Evolutionary conservation across 2,113 vertebrate genomes (phyloP), one percentile per base, ranked within the genome.

Genomic region (Mola mola): DNA sequence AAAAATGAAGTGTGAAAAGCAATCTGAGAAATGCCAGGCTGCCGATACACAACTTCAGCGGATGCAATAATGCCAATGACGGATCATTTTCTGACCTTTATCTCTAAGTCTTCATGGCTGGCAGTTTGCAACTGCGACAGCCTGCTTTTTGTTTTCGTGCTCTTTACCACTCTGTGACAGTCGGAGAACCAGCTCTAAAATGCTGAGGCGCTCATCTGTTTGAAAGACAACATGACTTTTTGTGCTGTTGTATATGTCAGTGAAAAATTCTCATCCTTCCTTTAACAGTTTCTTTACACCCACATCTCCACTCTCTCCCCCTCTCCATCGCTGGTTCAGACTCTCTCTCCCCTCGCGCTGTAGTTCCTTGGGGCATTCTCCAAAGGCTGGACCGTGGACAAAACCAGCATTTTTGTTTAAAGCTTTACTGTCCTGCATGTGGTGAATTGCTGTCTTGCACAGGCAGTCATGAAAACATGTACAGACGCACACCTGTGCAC

Each of bases 361-460:
- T 65, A 22, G 52, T 78, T 70, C 61, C 46, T 42, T 71, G 79
- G 94, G 93, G 78, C 86, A 75, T 64, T 92, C 92, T 31, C 72
- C 22, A 3, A 77, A 67, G 91, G 86, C 70, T 88, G 89, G 87
- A 82, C 90, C 37, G 81, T 92, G 8, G 87, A 93, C 75, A 89
- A 91, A 82, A 90, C 85, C 38, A 87, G 84, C 24, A 87, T 93
- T 79, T 94, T 94, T 58, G 89, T 91, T 63, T 86, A 91, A 49
- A 89, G 92, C 53, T 94, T 92, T 82, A 91, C 88, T 62, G 91
- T 91, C 57, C 88, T 93, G 11, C 87, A 92, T 40, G 91, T 92
- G 88, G 92, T 94, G 83, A 41, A 81, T 36, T 33, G 38, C 28
- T 16, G 34, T 9, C 22, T 20, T 41, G 44, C 57, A 70, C 52